These are phyloP conservation scores for Rallus limicola DNA, from an alignment of 2,113 vertebrate genomes.

Conservation along the genomic window DNA sequence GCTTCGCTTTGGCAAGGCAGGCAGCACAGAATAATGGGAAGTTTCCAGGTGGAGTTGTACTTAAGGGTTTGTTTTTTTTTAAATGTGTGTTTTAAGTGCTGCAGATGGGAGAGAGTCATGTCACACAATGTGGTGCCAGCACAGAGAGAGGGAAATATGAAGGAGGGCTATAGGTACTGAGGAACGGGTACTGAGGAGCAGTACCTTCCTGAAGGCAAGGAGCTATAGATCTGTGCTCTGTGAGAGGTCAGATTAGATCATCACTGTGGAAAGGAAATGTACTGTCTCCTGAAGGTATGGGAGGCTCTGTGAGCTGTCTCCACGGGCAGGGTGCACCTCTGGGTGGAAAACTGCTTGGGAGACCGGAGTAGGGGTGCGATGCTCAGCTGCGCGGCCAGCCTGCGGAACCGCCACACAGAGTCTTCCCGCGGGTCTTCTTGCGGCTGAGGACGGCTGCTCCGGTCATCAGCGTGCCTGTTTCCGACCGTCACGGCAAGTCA, in stretches of 20 bases:
- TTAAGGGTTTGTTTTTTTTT: background rate
- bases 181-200: background rate
- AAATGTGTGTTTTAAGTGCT: background rate
- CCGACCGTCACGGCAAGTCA: accelerated
- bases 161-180: background rate
- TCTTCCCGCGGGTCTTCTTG: background rate
- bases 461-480: background rate
- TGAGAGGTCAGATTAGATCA: background rate
- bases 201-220: background rate
- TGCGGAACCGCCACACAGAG: background rate
- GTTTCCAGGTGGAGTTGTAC: background rate
- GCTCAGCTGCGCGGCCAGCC: background rate
- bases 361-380: background rate
- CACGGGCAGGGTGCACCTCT: background rate
- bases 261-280: background rate
- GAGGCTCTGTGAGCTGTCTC: background rate
- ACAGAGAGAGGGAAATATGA: background rate
- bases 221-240: background rate
- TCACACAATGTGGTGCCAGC: background rate
- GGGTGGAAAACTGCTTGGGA: background rate
- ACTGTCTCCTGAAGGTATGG: background rate
- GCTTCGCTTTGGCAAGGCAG: background rate
- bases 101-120: background rate
- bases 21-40: background rate
- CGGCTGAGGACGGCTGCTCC: background rate